Conservation (phyloP, 2,888 invertebrate species). For the Oxytorus armatus region DNA sequence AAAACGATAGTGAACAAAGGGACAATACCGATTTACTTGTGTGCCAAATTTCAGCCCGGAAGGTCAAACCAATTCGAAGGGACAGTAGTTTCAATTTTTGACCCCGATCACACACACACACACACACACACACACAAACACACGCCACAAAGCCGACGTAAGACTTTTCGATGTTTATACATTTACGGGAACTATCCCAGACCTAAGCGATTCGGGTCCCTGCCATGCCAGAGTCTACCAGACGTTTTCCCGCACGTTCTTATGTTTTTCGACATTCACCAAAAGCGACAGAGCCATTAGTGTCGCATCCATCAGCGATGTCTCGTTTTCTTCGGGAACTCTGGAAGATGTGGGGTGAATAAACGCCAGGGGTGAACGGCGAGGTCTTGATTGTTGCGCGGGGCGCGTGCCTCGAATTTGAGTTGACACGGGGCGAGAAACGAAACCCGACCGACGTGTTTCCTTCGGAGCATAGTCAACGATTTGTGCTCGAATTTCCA, state of each 20-base stretch:
- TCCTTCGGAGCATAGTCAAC: conserved; percentile 19
- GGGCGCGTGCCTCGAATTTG: conserved; percentile 55
- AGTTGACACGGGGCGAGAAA: conserved; percentile 9
- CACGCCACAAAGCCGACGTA: conserved; percentile 9
- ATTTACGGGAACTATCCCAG: background rate
- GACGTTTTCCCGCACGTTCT: background rate
- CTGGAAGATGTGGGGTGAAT: conserved; percentile 39
- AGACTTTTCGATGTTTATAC: conserved; percentile 12
- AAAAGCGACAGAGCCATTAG: conserved; percentile 65
- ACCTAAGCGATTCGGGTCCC: conserved; percentile 12
- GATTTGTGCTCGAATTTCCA: conserved; percentile 10
- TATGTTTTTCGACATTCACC: conserved; percentile 44
- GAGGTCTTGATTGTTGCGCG: background rate
- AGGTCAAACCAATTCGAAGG: no score
- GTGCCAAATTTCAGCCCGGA: no score
- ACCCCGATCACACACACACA: no score
- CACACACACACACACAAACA: no score
- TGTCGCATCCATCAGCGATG: conserved; percentile 65
- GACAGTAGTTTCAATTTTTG: no score
- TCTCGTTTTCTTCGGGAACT: conserved; percentile 57
- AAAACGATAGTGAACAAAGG: no score
- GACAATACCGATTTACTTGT: no score
- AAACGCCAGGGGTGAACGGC: conserved; percentile 39
- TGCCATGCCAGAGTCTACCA: conserved; percentile 8
- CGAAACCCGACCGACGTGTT: conserved; percentile 20